phyloP scores from a whole-genome alignment of 64 coral and sea anemone species.

The Platygyra sinensis region DNA sequence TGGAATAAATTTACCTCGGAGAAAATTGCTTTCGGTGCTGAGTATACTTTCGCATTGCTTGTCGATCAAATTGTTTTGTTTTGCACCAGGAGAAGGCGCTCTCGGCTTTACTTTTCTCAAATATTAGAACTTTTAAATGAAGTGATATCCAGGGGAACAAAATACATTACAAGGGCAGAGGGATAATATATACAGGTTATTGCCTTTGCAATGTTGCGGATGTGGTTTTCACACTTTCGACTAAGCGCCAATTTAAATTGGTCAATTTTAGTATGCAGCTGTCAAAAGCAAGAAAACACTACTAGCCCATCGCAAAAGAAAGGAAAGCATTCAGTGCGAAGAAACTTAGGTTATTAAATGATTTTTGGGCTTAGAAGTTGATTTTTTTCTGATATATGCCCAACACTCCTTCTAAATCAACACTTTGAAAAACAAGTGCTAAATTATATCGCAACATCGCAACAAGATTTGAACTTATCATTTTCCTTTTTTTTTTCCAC shows the following conservation, averaged over 20 bases:
- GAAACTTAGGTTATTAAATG: not conserved
- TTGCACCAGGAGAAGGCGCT: not conserved
- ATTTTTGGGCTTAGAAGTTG: not conserved
- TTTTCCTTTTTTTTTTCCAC: not conserved
- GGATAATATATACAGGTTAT: not conserved
- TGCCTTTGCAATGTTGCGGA: not conserved
- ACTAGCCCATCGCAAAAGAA: not conserved
- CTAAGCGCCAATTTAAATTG: conserved; percentile 4
- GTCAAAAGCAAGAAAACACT: conserved; percentile 6
- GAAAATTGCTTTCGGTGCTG: not conserved
- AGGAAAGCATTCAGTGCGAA: not conserved
- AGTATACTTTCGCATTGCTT: not conserved
- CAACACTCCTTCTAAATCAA: not conserved
- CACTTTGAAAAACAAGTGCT: not conserved
- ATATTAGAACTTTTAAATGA: not conserved
- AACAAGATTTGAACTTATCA: not conserved
- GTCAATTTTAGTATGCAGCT: conserved; percentile 9
- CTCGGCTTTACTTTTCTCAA: not conserved
- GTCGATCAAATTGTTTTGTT: not conserved
- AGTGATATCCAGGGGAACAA: not conserved
- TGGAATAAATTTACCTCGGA: not conserved
- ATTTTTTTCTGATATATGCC: not conserved
- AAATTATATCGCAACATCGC: conserved; percentile 3
- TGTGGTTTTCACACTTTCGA: conserved; percentile 37
- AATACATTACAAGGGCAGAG: not conserved